A percentile compares a stretch with the other conserved stretches of the same genome.
These are phyloP conservation scores for Alauda arvensis DNA, from an alignment of 2,797 vertebrate genomes.

Conservation along the genomic window DNA sequence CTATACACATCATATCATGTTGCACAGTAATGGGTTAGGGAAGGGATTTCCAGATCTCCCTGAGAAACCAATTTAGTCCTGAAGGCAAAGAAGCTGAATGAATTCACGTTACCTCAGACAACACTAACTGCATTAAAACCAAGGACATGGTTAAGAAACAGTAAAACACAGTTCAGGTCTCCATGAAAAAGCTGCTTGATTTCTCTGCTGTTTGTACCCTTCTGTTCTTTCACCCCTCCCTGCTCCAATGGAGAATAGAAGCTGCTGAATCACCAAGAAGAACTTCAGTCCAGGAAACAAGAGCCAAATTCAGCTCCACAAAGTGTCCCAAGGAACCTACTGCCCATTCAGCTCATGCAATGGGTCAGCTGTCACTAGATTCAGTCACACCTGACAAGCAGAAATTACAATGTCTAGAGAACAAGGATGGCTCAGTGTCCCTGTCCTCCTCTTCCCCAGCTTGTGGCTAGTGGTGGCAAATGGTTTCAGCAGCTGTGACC, in stretches of 20 bases:
- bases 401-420: not conserved
- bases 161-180: not conserved
- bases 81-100: conserved; percentile 9
- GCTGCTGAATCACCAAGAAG: not conserved
- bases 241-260: not conserved
- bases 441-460: not conserved
- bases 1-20: not conserved
- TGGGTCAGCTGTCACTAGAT: not conserved
- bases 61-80: conserved; percentile 53
- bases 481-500: not conserved
- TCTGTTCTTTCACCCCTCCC: not conserved
- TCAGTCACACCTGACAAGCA: not conserved
- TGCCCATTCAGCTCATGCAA: not conserved
- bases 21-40: not conserved
- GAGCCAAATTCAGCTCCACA: not conserved
- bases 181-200: not conserved
- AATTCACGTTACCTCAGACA: not conserved
- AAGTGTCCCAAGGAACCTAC: not conserved
- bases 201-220: not conserved
- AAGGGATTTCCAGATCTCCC: conserved; percentile 48
- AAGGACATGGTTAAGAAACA: not conserved
- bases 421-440: not conserved
- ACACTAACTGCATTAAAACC: conserved; percentile 6
- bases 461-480: not conserved
- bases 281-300: not conserved